These are phyloP conservation scores for Esox niger DNA, from an alignment of 2,113 vertebrate species.

Conservation along the genomic window DNA sequence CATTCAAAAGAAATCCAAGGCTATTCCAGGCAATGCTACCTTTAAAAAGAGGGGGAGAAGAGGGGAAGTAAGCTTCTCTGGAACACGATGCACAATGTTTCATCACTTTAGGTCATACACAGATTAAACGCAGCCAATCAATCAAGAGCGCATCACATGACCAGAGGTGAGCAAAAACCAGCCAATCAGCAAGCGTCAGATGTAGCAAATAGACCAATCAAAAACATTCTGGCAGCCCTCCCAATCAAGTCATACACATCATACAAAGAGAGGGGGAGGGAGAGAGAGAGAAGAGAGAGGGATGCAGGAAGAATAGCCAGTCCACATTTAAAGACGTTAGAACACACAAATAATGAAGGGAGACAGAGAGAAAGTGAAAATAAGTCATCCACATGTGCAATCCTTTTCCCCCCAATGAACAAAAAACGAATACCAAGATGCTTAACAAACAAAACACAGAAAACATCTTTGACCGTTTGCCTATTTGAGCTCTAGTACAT, in stretches of 20 bases:
- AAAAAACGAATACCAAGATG: slow-evolving; percentile 47
- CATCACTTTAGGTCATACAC: slow-evolving; percentile 64
- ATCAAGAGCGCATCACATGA: slow-evolving; percentile 69
- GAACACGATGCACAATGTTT: slow-evolving; percentile 65
- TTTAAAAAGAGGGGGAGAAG: slow-evolving; percentile 55
- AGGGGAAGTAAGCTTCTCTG: slow-evolving; percentile 71
- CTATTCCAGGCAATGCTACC: slow-evolving; percentile 54
- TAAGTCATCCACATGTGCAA: slow-evolving; percentile 64
- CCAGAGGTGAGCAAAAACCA: slow-evolving; percentile 70
- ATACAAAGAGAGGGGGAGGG: slow-evolving; percentile 58
- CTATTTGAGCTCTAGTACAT: slow-evolving; percentile 51
- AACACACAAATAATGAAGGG: slow-evolving; percentile 55
- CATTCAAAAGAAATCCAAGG: slow-evolving; percentile 72
- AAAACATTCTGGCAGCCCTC: slow-evolving; percentile 67
- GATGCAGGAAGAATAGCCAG: slow-evolving; percentile 68
- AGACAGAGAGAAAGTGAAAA: slow-evolving; percentile 43
- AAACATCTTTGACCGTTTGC: slow-evolving; percentile 44
- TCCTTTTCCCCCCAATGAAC: slow-evolving; percentile 47
- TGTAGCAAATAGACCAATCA: slow-evolving; percentile 74
- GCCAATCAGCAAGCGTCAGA: slow-evolving; percentile 79
- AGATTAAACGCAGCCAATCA: slow-evolving; percentile 73
- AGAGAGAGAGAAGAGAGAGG: slow-evolving; percentile 50
- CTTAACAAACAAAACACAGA: slow-evolving; percentile 29
- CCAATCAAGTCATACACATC: slow-evolving; percentile 58
- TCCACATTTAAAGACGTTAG: slow-evolving; percentile 66